Conservation (phyloP, 2,888 invertebrate genomes). For the Amiota minor region DNA sequence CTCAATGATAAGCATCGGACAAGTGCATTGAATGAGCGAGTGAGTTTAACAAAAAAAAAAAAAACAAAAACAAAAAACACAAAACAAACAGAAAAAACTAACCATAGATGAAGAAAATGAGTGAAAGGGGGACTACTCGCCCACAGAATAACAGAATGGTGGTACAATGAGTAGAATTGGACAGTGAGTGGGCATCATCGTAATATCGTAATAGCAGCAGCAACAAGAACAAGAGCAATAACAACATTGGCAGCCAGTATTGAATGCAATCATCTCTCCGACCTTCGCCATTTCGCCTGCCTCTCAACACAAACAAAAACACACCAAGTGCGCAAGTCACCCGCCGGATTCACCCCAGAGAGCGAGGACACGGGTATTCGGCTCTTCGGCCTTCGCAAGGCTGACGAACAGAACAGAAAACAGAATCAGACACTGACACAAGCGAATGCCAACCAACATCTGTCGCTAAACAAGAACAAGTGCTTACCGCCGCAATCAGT, state of each 20-base stretch:
- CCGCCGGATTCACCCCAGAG: not conserved
- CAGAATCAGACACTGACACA: not conserved
- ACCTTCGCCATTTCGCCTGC: not conserved
- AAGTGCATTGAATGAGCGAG: slow-evolving; percentile 30
- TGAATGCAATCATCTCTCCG: not conserved
- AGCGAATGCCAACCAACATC: not conserved
- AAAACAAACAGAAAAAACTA: too few species aligned
- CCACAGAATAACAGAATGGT: too few species aligned
- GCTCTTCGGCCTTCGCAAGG: slow-evolving; percentile 15
- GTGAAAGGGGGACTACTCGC: too few species aligned
- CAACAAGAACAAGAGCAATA: not conserved
- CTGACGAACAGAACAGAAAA: slow-evolving; percentile 21
- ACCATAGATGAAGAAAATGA: too few species aligned
- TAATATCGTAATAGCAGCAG: not conserved
- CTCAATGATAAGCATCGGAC: slow-evolving; percentile 34
- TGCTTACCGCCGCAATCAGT: slow-evolving; percentile 59
- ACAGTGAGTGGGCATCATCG: too few species aligned
- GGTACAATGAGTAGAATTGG: too few species aligned
- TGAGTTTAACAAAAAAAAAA: not conserved
- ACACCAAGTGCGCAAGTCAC: slow-evolving; percentile 25
- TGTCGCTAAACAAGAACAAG: not conserved
- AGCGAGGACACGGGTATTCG: not conserved
- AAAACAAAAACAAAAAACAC: too few species aligned
- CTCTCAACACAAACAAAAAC: slow-evolving; percentile 33
- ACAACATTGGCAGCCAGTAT: not conserved